Evolutionary conservation across 2,888 invertebrate species (phyloP).

Genomic region (Scaptomyza tumidula): DNA sequence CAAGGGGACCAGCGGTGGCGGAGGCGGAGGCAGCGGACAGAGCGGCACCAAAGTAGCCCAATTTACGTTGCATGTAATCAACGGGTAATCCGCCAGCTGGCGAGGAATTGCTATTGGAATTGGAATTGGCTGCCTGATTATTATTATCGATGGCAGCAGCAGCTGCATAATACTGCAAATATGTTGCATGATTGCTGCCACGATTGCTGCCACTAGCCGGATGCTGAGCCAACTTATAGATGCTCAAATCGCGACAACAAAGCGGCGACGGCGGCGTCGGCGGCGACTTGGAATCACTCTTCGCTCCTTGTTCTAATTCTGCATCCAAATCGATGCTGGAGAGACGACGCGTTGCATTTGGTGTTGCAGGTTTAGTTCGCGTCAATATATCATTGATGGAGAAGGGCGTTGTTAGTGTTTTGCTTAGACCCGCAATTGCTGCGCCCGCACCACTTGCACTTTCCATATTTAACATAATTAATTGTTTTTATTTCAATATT

Average conservation of each 20-base stretch:
- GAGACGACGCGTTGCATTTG: conserved; percentile 50
- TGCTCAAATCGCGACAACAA: conserved; percentile 71
- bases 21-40: conserved; percentile 47
- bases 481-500: conserved; percentile 1
- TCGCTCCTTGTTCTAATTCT: conserved; percentile 62
- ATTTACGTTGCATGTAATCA: conserved; percentile 78
- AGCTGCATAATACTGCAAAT: conserved; percentile 77
- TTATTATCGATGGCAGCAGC: conserved; percentile 76
- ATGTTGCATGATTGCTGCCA: conserved; percentile 51
- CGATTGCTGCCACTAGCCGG: conserved; percentile 9
- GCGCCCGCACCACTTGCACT: conserved; percentile 71
- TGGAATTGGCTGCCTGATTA: conserved; percentile 54
- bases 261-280: conserved; percentile 42
- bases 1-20: conserved; percentile 67
- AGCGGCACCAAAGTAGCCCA: conserved; percentile 76
- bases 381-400: conserved; percentile 90
- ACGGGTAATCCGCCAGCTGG: conserved; percentile 10
- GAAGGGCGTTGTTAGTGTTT: conserved; percentile 87
- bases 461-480: conserved; percentile 80
- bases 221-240: conserved; percentile 59
- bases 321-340: conserved; percentile 65
- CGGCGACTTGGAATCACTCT: conserved; percentile 33
- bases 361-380: conserved; percentile 77
- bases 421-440: conserved; percentile 77
- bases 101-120: conserved; percentile 12